Evolutionary conservation across 2,797 vertebrate species (phyloP).

Genomic region (Strix occidentalis): DNA sequence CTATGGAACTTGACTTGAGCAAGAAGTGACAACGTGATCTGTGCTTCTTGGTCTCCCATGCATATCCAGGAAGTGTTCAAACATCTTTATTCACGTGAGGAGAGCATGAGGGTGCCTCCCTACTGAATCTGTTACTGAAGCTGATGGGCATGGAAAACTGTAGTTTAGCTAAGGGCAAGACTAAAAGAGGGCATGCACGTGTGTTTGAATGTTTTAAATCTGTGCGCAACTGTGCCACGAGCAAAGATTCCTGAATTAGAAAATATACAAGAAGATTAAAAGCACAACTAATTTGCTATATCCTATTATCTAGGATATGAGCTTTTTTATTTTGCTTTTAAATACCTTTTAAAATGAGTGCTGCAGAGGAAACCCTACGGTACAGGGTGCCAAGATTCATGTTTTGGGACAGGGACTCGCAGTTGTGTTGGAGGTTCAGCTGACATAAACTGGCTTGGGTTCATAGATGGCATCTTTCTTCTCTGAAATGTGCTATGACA

Average conservation of each 20-base stretch:
- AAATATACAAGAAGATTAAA: not conserved
- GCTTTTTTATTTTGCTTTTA: not conserved
- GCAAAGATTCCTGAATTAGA: not conserved
- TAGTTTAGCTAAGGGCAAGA: not conserved
- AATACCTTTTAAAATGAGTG: not conserved
- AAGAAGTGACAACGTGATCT: not conserved
- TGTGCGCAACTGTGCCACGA: not conserved
- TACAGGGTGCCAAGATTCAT: not conserved
- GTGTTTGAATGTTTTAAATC: not conserved
- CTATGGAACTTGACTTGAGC: constrained; percentile 1
- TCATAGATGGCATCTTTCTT: not conserved
- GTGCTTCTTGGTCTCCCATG: not conserved
- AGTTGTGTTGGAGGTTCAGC: not conserved
- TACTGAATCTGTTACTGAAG: not conserved
- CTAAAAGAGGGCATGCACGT: not conserved
- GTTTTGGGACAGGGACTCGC: not conserved
- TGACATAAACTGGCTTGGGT: not conserved
- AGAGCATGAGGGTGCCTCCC: not conserved
- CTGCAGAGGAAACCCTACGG: not conserved
- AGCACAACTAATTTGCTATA: not conserved
- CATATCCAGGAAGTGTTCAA: not conserved
- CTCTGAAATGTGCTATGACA: not conserved
- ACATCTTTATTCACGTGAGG: not conserved
- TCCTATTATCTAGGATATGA: not conserved
- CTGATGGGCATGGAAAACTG: not conserved